phyloP scores from a whole-genome alignment of 2,888 invertebrate genomes.

The Drosophila anomelani region DNA sequence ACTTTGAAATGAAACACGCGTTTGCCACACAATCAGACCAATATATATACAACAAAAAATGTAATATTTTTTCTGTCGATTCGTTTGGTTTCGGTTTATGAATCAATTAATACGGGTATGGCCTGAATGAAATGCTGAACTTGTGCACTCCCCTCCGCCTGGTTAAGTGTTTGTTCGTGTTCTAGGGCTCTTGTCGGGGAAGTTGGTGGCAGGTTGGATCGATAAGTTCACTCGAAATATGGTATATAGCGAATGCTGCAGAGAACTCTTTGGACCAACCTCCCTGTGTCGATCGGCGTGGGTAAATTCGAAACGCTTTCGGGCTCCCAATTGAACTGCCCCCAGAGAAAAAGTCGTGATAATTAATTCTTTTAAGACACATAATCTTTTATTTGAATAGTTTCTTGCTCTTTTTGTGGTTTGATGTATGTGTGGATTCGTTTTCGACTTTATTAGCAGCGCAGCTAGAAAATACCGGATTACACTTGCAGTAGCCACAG shows the following conservation, averaged over 20 bases:
- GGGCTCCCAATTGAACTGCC: constrained; percentile 44
- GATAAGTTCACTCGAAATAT: constrained; percentile 25
- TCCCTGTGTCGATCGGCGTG: constrained; percentile 25
- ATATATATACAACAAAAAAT: constrained; percentile 25
- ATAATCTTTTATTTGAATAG: constrained; percentile 80
- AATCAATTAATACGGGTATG: constrained; percentile 70
- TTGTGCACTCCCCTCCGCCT: constrained; percentile 52
- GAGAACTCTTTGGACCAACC: constrained; percentile 19
- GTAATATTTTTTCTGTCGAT: constrained; percentile 9
- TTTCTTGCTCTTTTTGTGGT: constrained; percentile 53
- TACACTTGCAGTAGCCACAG: constrained; percentile 57
- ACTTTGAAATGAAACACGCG: constrained; percentile 46
- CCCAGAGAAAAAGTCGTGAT: constrained; percentile 62
- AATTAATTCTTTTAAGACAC: constrained; percentile 71
- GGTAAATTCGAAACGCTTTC: constrained; percentile 55
- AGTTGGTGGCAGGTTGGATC: constrained; percentile 44
- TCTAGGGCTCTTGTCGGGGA: constrained; percentile 63
- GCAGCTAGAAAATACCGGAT: constrained; percentile 60
- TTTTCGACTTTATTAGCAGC: constrained; percentile 50
- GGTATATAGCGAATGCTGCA: background rate
- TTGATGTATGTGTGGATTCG: constrained; percentile 40
- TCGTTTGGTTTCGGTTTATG: constrained; percentile 56
- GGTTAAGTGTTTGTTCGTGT: constrained; percentile 71
- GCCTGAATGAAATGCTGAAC: constrained; percentile 61
- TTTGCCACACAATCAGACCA: constrained; percentile 47